Percentiles rank a stretch among this genome's conserved stretches.
These are phyloP conservation scores for Psilopogon haemacephalus DNA, from an alignment of 2,113 vertebrate genomes.

Conservation along the genomic window DNA sequence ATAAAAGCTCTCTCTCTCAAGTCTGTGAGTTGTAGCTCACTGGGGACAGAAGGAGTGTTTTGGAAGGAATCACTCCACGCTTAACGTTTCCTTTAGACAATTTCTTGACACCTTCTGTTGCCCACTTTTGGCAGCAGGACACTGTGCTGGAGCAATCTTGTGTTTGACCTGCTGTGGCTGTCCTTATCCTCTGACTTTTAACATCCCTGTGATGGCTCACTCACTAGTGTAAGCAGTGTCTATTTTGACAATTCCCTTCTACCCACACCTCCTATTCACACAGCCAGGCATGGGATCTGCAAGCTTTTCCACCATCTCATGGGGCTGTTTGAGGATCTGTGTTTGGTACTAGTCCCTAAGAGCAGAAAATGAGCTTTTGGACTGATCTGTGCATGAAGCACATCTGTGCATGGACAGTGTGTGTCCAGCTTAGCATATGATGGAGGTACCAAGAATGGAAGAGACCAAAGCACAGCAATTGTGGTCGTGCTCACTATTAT, in stretches of 20 bases:
- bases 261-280: not conserved
- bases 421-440: not conserved
- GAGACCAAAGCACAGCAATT: not conserved
- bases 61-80: not conserved
- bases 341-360: no score
- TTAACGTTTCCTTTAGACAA: not conserved
- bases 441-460: not conserved
- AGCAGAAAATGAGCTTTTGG: not conserved
- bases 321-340: not conserved
- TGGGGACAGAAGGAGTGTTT: not conserved
- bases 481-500: not conserved
- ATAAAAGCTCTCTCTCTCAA: not conserved
- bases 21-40: not conserved
- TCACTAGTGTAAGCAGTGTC: not conserved
- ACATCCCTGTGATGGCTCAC: not conserved
- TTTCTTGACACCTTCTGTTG: not conserved
- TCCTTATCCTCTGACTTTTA: not conserved
- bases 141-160: not conserved
- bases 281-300: not conserved
- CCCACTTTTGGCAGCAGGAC: not conserved
- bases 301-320: rapidly evolving
- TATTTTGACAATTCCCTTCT: not conserved
- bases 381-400: not conserved
- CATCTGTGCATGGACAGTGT: not conserved
- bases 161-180: not conserved